Percentiles rank a stretch among this genome's conserved stretches.
Evolutionary conservation across 2,113 vertebrate species (phyloP).

Genomic region (Bagarius yarrelli): DNA sequence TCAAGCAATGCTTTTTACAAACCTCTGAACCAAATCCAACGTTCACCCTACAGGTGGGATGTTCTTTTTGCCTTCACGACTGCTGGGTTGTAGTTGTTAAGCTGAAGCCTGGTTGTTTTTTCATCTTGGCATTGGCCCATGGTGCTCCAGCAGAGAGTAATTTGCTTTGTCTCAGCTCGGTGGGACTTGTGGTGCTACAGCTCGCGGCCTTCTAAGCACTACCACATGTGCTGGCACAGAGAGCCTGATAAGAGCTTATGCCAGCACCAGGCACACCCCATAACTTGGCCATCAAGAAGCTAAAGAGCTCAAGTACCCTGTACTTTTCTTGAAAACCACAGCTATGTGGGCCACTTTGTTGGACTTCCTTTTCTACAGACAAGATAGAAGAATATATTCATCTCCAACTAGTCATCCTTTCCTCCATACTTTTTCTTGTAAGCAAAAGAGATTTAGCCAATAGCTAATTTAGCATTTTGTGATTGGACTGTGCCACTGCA

Average conservation of each 20-base stretch:
- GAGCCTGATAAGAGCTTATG: slow-evolving; percentile 40
- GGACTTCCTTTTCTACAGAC: slow-evolving; percentile 8
- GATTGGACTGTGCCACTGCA: background rate
- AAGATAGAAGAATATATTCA: background rate
- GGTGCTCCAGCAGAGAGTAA: slow-evolving; percentile 70
- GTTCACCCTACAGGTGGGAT: slow-evolving; percentile 43
- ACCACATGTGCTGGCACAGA: slow-evolving; percentile 66
- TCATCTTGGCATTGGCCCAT: slow-evolving; percentile 56
- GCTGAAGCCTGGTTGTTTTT: slow-evolving; percentile 57
- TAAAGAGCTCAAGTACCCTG: slow-evolving; percentile 62
- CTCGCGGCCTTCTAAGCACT: slow-evolving; percentile 63
- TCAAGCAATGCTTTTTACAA: background rate
- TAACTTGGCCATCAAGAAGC: slow-evolving; percentile 60
- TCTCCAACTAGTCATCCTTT: background rate
- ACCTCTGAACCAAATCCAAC: slow-evolving; percentile 49
- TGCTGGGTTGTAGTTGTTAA: slow-evolving; percentile 64
- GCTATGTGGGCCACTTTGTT: slow-evolving; percentile 58
- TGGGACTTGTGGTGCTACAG: slow-evolving; percentile 36
- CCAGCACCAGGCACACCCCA: slow-evolving; percentile 58
- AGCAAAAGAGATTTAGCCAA: too few species aligned
- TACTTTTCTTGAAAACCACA: slow-evolving; percentile 66
- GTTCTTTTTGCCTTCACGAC: slow-evolving; percentile 49
- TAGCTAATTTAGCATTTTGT: background rate
- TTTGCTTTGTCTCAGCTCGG: slow-evolving; percentile 57
- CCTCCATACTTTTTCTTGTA: background rate